A percentile compares a stretch with the other conserved stretches of the same genome.
Evolutionary conservation across 2,113 vertebrate genomes (phyloP).

Genomic region (Lates calcarifer): DNA sequence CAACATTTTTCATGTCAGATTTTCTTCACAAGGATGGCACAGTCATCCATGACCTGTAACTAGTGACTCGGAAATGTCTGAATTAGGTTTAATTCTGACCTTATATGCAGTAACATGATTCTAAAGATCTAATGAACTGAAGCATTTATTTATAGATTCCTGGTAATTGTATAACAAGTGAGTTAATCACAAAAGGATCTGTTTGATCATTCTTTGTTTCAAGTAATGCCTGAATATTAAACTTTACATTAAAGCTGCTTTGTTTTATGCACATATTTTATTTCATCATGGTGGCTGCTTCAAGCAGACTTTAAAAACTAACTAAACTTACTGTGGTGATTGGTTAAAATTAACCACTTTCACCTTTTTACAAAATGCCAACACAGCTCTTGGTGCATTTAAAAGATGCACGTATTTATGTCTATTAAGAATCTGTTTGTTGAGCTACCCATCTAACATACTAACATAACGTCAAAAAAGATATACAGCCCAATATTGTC

Average conservation of each 20-base stretch:
- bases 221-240: slow-evolving; percentile 1
- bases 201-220: slow-evolving; percentile 40
- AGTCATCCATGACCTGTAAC: neutral
- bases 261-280: neutral
- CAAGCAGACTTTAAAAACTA: neutral
- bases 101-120: neutral
- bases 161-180: neutral
- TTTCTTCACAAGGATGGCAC: neutral
- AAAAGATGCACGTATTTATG: too few relatives aligned
- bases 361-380: neutral
- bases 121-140: slow-evolving; percentile 15
- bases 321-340: neutral
- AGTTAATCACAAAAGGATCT: slow-evolving; percentile 7
- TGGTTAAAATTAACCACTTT: neutral
- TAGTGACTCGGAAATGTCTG: neutral
- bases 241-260: neutral
- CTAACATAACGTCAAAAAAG: neutral
- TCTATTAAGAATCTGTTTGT: neutral
- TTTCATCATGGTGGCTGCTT: neutral
- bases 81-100: slow-evolving; percentile 9
- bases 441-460: slow-evolving; percentile 3
- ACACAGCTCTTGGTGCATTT: neutral
- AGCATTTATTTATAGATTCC: slow-evolving; percentile 5
- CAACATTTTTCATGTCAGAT: neutral
- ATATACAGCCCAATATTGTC: slow-evolving; percentile 10